Conservation (phyloP, 2,113 vertebrate species). For the Nyctereutes procyonoides region DNA sequence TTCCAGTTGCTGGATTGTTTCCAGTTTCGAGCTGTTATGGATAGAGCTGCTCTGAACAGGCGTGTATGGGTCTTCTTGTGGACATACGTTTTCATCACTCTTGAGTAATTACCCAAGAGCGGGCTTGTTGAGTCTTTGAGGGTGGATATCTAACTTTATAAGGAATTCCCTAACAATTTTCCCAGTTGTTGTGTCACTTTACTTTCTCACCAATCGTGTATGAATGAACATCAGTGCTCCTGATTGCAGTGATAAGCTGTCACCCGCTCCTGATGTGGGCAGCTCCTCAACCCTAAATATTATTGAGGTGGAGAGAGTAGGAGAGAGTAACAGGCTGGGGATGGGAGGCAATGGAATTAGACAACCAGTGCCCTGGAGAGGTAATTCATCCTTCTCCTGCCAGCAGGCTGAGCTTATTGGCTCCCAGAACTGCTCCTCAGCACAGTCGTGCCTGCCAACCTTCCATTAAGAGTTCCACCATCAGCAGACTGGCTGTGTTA, state of each 20-base stretch:
- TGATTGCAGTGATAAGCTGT: neutral
- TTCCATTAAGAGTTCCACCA: conserved; percentile 68
- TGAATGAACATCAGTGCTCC: neutral
- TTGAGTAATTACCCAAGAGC: neutral
- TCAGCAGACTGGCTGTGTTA: conserved; percentile 15
- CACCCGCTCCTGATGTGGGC: neutral
- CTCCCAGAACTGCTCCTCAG: neutral
- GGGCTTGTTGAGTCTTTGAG: neutral
- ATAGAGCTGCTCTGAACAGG: neutral
- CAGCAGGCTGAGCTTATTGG: neutral
- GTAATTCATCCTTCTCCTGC: neutral
- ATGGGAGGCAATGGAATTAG: neutral
- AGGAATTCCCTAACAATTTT: neutral
- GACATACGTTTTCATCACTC: neutral
- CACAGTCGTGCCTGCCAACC: conserved; percentile 47
- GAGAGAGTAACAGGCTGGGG: neutral
- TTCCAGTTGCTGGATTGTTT: neutral
- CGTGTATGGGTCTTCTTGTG: neutral
- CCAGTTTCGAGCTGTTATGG: neutral
- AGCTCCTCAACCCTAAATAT: neutral
- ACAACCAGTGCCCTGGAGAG: neutral
- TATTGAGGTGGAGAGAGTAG: neutral
- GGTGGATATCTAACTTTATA: neutral
- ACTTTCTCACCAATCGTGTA: neutral
- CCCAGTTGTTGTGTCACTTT: neutral